Conservation (phyloP, 2,797 vertebrate species). For the Atherinosoma microstoma region DNA sequence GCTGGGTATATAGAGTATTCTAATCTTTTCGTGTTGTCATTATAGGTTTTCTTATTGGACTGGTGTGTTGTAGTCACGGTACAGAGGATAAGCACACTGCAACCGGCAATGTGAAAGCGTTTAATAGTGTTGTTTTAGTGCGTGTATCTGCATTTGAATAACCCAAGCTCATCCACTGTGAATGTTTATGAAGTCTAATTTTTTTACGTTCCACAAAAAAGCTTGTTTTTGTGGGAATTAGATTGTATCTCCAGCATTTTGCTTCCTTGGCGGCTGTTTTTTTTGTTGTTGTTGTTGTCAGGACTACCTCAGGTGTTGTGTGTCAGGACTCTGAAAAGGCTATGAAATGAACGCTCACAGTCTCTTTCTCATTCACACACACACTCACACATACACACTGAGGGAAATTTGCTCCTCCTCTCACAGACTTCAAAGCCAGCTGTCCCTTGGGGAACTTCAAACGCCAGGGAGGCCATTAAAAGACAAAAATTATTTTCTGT, state of each 20-base stretch:
- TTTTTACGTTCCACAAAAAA: not conserved
- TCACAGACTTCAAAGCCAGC: slow-evolving; percentile 77
- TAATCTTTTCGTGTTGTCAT: too few relatives aligned
- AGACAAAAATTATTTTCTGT: slow-evolving; percentile 84
- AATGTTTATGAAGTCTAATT: slow-evolving; percentile 1
- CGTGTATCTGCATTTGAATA: not conserved
- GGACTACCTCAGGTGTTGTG: slow-evolving; percentile 58
- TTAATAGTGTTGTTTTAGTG: not conserved
- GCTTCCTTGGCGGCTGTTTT: slow-evolving; percentile 2
- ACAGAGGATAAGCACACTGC: not conserved
- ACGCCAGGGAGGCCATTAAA: slow-evolving; percentile 80
- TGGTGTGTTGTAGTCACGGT: not conserved
- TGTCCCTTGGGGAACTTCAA: slow-evolving; percentile 80
- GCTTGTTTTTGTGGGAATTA: not conserved
- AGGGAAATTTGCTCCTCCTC: slow-evolving; percentile 56
- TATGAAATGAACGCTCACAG: slow-evolving; percentile 27
- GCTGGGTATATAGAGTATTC: not conserved
- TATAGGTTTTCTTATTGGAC: not conserved
- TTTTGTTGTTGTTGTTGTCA: not conserved
- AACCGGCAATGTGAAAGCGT: not conserved
- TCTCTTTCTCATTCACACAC: not conserved
- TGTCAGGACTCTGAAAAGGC: slow-evolving; percentile 54
- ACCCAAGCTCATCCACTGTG: not conserved
- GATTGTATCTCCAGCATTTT: slow-evolving; percentile 14
- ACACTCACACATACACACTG: slow-evolving; percentile 5